Percentiles rank a stretch among this genome's conserved stretches.
Evolutionary conservation across 2,888 invertebrate genomes (phyloP).

Genomic region (Apotomis capreana): DNA sequence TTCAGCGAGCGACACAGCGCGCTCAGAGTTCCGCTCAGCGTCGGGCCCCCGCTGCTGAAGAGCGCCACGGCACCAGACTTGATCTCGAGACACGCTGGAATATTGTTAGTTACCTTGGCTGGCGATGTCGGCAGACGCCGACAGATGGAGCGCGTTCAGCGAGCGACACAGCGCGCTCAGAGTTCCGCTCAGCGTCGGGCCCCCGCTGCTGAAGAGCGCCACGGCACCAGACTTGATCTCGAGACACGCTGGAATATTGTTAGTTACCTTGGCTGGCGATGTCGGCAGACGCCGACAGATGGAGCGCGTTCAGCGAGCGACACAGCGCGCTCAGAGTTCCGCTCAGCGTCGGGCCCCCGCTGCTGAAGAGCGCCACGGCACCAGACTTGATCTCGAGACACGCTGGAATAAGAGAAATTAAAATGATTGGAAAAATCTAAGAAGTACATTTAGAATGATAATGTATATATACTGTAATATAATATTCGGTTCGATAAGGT

Average conservation of each 20-base stretch:
- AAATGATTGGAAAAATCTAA: too few relatives aligned
- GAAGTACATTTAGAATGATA: too few relatives aligned
- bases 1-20: conserved; percentile 95
- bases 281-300: conserved; percentile 86
- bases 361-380: conserved; percentile 94
- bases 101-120: conserved; percentile 33
- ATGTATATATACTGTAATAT: too few relatives aligned
- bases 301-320: conserved; percentile 94
- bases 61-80: conserved; percentile 93
- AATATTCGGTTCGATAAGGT: too few relatives aligned
- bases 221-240: conserved; percentile 93
- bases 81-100: conserved; percentile 91
- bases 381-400: conserved; percentile 92
- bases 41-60: conserved; percentile 93
- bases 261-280: conserved; percentile 43
- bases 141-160: conserved; percentile 94
- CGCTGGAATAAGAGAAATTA: conserved; percentile 80
- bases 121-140: conserved; percentile 74
- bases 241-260: conserved; percentile 86
- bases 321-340: conserved; percentile 95
- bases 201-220: conserved; percentile 94
- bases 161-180: conserved; percentile 95
- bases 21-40: conserved; percentile 92
- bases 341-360: conserved; percentile 91
- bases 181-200: conserved; percentile 91